phyloP scores from a whole-genome alignment of 2,797 vertebrate species.

The Phataginus tricuspis region DNA sequence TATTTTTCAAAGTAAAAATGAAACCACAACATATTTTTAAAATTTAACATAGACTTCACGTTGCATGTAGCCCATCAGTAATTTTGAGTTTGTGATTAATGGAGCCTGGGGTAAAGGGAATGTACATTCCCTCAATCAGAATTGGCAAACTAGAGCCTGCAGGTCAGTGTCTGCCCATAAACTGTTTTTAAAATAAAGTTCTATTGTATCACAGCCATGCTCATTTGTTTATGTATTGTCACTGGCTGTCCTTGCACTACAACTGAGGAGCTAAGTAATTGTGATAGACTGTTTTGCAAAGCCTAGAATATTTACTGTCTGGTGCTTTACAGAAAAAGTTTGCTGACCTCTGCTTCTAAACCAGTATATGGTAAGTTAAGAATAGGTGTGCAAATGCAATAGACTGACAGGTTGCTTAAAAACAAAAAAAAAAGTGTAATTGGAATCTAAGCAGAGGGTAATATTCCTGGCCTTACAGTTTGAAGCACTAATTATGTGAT shows the following conservation, averaged over 20 bases:
- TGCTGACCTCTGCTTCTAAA: not conserved
- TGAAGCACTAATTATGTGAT: not conserved
- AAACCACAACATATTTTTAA: not conserved
- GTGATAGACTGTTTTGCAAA: not conserved
- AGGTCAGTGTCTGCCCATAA: not conserved
- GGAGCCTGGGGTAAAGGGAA: not conserved
- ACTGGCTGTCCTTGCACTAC: not conserved
- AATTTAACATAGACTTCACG: not conserved
- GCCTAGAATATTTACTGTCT: not conserved
- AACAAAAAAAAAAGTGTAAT: not conserved
- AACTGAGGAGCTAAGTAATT: not conserved
- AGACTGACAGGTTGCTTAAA: not conserved
- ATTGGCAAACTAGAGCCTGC: not conserved
- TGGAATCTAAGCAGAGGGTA: not conserved
- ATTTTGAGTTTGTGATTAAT: not conserved
- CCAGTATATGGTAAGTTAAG: not conserved
- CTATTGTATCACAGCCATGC: not conserved
- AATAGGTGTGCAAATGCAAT: not conserved
- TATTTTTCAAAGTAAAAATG: not conserved
- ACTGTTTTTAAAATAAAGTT: constrained; percentile 8
- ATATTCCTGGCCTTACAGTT: not conserved
- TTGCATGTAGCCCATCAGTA: not conserved
- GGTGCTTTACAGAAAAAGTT: not conserved
- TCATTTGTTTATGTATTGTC: not conserved
- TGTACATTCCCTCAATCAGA: not conserved